A percentile compares a stretch with the other conserved stretches of the same genome.
Evolutionary conservation across 2,888 invertebrate genomes (phyloP).

Genomic region (Smittia aterrima): DNA sequence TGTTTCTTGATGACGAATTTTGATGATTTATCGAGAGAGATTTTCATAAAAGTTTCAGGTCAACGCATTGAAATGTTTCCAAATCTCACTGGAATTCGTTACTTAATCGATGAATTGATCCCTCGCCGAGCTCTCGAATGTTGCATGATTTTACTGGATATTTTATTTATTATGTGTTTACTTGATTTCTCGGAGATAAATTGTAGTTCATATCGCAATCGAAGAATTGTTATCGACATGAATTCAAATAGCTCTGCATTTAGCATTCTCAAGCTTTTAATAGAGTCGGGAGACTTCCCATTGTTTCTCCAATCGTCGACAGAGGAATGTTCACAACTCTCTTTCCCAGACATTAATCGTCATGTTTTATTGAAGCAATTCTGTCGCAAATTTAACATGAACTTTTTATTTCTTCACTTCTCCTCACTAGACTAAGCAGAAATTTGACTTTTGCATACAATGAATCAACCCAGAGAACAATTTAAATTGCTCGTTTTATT

Average conservation of each 20-base stretch:
- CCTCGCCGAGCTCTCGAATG: background rate
- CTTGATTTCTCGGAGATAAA: constrained; percentile 26
- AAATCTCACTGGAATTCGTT: background rate
- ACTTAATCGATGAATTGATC: background rate
- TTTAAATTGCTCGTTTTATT: background rate
- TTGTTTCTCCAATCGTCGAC: background rate
- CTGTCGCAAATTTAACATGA: background rate
- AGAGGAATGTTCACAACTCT: background rate
- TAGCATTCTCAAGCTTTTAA: background rate
- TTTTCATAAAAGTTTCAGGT: background rate
- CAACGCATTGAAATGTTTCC: background rate
- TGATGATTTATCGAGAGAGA: background rate
- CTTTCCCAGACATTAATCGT: constrained; percentile 17
- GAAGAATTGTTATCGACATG: background rate
- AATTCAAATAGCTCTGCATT: background rate
- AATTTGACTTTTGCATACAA: background rate
- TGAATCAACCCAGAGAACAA: background rate
- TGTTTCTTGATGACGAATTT: background rate
- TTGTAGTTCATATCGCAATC: background rate
- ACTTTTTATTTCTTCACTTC: background rate
- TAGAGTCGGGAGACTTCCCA: background rate
- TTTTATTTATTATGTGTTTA: constrained; percentile 8
- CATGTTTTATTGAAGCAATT: constrained; percentile 6
- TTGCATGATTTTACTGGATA: background rate
- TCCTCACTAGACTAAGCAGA: background rate